phyloP scores from a whole-genome alignment of 1,140 invertebrate species.

The Calycopis cecrops region DNA sequence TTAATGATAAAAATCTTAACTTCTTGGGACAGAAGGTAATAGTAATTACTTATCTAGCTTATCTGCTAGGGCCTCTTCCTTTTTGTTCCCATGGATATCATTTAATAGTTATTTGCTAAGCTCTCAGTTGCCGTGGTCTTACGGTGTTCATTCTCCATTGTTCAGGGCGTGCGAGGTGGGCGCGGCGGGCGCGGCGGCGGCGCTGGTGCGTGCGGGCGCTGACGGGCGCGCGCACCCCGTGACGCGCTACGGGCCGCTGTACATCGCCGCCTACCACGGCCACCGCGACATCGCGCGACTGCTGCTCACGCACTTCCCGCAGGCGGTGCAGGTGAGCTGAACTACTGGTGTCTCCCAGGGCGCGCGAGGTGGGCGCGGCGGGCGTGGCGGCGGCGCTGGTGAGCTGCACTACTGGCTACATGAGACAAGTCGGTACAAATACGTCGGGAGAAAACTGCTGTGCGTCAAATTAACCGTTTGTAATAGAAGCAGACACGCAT shows the following conservation, averaged over 20 bases:
- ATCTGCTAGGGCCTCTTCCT: too few relatives aligned
- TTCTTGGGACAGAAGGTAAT: too few relatives aligned
- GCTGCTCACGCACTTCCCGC: conserved; percentile 82
- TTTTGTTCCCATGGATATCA: not conserved
- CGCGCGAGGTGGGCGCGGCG: conserved; percentile 87
- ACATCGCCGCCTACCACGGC: conserved; percentile 92
- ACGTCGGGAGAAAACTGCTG: too few relatives aligned
- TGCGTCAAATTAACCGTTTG: too few relatives aligned
- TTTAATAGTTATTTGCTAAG: too few relatives aligned
- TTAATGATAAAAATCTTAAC: too few relatives aligned
- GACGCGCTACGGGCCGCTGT: conserved; percentile 94
- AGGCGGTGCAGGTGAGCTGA: conserved; percentile 78
- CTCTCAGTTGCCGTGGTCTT: too few relatives aligned
- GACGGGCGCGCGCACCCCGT: conserved; percentile 91
- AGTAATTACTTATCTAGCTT: too few relatives aligned
- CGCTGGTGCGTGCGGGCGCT: conserved; percentile 87
- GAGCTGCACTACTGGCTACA: not conserved
- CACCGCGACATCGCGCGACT: conserved; percentile 87
- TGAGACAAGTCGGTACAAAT: too few relatives aligned
- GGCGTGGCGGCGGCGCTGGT: conserved; percentile 86
- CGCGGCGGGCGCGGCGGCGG: conserved; percentile 85
- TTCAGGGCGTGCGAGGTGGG: conserved; percentile 88
- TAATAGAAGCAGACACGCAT: too few relatives aligned
- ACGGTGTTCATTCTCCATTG: too few relatives aligned
- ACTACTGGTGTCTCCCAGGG: conserved; percentile 70